phyloP scores from a whole-genome alignment of 2,888 invertebrate species.

The Drosophila picticornis region DNA sequence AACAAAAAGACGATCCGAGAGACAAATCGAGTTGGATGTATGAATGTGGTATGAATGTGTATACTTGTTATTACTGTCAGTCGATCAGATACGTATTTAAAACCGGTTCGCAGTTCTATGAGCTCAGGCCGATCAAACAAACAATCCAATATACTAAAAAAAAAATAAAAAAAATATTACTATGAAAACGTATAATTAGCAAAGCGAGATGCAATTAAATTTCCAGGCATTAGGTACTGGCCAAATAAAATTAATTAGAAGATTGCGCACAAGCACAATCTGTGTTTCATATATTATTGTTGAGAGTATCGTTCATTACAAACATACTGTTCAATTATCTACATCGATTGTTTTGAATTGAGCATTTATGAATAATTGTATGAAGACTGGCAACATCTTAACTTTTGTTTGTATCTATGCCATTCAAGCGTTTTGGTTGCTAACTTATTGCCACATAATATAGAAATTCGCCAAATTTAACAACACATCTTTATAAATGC shows the following conservation, averaged over 20 bases:
- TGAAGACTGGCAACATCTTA: background rate
- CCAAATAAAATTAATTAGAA: constrained; percentile 16
- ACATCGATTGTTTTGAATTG: background rate
- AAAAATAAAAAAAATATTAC: constrained; percentile 21
- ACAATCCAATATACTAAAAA: constrained; percentile 33
- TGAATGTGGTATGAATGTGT: constrained; percentile 9
- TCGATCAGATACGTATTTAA: constrained; percentile 59
- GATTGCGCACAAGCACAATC: constrained; percentile 6
- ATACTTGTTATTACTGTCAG: constrained; percentile 23
- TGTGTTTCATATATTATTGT: background rate
- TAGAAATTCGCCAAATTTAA: constrained; percentile 47
- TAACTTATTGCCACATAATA: background rate
- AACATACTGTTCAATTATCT: background rate
- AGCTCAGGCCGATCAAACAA: constrained; percentile 25
- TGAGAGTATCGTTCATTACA: background rate
- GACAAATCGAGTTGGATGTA: constrained; percentile 15
- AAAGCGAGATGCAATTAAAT: constrained; percentile 57
- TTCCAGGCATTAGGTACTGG: constrained; percentile 24
- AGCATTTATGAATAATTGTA: background rate
- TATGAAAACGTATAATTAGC: constrained; percentile 49
- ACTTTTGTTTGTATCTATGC: background rate
- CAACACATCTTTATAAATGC: constrained; percentile 65
- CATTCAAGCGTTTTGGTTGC: constrained; percentile 11
- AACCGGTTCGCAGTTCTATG: constrained; percentile 58
- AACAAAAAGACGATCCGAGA: constrained; percentile 19